Conservation (phyloP, 2,888 invertebrate species). For the Papilio protenor region DNA sequence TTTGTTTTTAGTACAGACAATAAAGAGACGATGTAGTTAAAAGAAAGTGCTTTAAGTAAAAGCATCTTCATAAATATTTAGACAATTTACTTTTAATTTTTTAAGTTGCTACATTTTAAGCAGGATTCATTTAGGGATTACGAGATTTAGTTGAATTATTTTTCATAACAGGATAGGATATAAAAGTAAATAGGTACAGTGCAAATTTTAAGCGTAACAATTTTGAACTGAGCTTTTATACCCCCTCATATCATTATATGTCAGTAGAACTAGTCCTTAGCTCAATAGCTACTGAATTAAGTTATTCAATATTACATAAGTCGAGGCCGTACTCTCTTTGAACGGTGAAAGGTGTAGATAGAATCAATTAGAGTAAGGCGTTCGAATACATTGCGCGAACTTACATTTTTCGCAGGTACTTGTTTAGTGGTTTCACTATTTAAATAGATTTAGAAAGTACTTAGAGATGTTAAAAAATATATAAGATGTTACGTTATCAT, state of each 20-base stretch:
- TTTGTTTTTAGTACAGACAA: conserved; percentile 52
- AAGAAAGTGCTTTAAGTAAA: background rate
- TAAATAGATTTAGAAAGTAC: conserved; percentile 43
- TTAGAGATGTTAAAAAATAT: conserved; percentile 36
- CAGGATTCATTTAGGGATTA: background rate
- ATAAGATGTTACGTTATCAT: conserved; percentile 35
- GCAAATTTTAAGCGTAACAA: no score
- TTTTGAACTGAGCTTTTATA: no score
- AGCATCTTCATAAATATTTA: background rate
- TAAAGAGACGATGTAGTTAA: conserved; percentile 30
- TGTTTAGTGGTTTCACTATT: conserved; percentile 42
- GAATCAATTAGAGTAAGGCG: conserved; percentile 44
- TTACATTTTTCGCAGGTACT: conserved; percentile 42
- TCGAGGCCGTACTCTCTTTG: conserved; percentile 42
- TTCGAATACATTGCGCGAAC: conserved; percentile 43
- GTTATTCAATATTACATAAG: conserved; percentile 40
- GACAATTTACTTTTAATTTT: background rate
- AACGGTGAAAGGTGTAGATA: conserved; percentile 51
- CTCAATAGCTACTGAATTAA: conserved; percentile 23
- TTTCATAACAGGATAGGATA: no score
- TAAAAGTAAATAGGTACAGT: no score
- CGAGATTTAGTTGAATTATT: background rate
- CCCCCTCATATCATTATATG: background rate
- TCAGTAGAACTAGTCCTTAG: background rate
- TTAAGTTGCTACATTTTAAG: background rate